Percentiles rank a stretch among this genome's conserved stretches.
These are phyloP conservation scores for Drosophila kanapiae DNA, from an alignment of 1,140 invertebrate species.

Conservation along the genomic window DNA sequence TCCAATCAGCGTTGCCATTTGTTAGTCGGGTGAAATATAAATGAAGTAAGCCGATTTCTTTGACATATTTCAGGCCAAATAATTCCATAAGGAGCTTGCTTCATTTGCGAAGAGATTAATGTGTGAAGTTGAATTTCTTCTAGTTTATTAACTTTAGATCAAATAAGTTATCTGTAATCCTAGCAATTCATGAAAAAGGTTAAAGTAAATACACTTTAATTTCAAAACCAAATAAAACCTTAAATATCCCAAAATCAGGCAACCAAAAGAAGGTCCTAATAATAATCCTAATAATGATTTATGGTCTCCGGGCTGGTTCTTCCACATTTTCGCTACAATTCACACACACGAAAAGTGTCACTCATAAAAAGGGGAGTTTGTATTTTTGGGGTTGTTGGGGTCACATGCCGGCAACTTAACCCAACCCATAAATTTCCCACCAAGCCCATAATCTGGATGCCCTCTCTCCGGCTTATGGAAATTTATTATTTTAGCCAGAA, in stretches of 20 bases:
- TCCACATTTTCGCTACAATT: constrained; percentile 25
- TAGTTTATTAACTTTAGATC: neutral
- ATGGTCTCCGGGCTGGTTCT: constrained; percentile 16
- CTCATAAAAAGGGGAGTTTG: constrained; percentile 20
- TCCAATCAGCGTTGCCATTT: constrained; percentile 31
- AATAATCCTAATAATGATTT: constrained; percentile 35
- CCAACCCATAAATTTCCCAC: constrained; percentile 31
- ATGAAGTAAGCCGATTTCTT: constrained; percentile 17
- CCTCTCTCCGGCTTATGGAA: constrained; percentile 25
- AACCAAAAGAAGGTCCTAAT: constrained; percentile 11
- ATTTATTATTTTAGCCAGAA: constrained; percentile 32
- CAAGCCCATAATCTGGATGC: constrained; percentile 26
- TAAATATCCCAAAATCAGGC: constrained; percentile 17
- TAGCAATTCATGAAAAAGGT: neutral
- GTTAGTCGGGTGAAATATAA: constrained; percentile 23
- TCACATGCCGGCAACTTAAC: constrained; percentile 23
- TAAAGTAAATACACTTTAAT: neutral
- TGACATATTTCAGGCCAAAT: constrained; percentile 19
- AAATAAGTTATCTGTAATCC: neutral
- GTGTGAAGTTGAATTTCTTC: neutral
- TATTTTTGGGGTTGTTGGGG: constrained; percentile 11
- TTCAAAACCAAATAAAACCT: neutral
- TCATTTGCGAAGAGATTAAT: neutral
- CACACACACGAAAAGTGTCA: constrained; percentile 37
- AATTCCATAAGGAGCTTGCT: neutral